Evolutionary conservation across 2,797 vertebrate genomes (phyloP).

Genomic region (Moxostoma hubbsi): DNA sequence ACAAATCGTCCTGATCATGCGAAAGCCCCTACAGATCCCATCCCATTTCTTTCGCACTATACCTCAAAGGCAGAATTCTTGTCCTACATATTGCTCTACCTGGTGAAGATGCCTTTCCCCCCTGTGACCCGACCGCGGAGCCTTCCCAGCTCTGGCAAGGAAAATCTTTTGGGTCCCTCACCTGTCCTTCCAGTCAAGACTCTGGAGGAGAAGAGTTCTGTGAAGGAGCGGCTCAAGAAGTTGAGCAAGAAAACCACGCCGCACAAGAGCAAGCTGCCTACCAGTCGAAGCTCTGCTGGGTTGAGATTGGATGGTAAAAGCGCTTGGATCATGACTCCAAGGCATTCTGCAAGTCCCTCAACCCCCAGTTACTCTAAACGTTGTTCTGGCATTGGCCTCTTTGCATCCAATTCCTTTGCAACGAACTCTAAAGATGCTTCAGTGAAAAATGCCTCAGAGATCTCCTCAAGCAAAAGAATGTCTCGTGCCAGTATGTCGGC

Average conservation of each 20-base stretch:
- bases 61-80: conserved; percentile 64
- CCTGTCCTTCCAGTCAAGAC: conserved; percentile 20
- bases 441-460: conserved; percentile 39
- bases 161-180: conserved; percentile 41
- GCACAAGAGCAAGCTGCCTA: conserved; percentile 61
- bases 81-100: conserved; percentile 68
- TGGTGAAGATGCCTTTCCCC: conserved; percentile 77
- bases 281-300: conserved; percentile 44
- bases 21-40: conserved; percentile 43
- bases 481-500: conserved; percentile 44
- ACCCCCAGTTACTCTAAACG: background rate
- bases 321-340: conserved; percentile 29
- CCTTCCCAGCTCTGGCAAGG: conserved; percentile 58
- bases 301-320: conserved; percentile 62
- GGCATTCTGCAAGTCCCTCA: background rate
- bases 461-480: conserved; percentile 56
- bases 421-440: conserved; percentile 47
- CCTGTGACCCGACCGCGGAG: conserved; percentile 57
- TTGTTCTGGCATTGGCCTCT: background rate
- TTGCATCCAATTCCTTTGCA: background rate
- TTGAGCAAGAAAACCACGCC: conserved; percentile 69
- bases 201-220: conserved; percentile 59
- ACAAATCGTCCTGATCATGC: conserved; percentile 66
- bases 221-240: conserved; percentile 73
- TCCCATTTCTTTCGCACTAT: conserved; percentile 50